Evolutionary conservation across 1,140 invertebrate species (phyloP), one percentile per base, ranked within the genome.

Genomic region (Gerris buenoi): DNA sequence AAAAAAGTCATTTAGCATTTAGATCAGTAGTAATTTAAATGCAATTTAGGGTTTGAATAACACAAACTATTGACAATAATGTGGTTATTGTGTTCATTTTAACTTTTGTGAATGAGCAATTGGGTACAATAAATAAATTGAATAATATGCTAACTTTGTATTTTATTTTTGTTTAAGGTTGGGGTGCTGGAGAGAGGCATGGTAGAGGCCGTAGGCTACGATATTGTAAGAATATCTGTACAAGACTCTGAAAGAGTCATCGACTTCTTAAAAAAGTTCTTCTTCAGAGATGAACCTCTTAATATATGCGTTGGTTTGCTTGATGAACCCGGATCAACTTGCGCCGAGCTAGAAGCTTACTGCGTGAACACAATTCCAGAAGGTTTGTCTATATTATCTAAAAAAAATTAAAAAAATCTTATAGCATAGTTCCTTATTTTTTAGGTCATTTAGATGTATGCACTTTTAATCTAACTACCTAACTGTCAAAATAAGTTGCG

Each of bases 251-350:
- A 80, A 0, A 74, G 73, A n/a, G 79, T 84, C 0, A 73, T 85
- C 1, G 77, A 80, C 10, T 86, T 86, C 73, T 74, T 86, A 0
- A 77, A 79, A 64, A 77, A 79, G 71, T 85, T 82, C 73, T 88
- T 88, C 79, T 88, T 88, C 78, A 79, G 79, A 18, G 86, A 88
- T 67, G 87, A 88, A 71, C 87, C 87, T 0, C 75, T 88, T n/a
- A 88, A 88, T 74, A 74, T 83, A 2, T 79, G 76, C 46, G 80
- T 88, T 23, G 74, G 81, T 57, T 73, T 88, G 0, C 77, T 88
- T 68, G 82, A 83, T 13, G 82, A 81, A 1, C 79, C 83, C 23
- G 79, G 83, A n/a, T 82, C 81, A n/a, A 81, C 79, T 5, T 88
- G 86, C 71, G 2, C 71, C 1, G 85, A 87, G 70, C 73, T 88